Evolutionary conservation across 2,888 invertebrate genomes (phyloP).

Genomic region (Caenorhabditis imperialis): DNA sequence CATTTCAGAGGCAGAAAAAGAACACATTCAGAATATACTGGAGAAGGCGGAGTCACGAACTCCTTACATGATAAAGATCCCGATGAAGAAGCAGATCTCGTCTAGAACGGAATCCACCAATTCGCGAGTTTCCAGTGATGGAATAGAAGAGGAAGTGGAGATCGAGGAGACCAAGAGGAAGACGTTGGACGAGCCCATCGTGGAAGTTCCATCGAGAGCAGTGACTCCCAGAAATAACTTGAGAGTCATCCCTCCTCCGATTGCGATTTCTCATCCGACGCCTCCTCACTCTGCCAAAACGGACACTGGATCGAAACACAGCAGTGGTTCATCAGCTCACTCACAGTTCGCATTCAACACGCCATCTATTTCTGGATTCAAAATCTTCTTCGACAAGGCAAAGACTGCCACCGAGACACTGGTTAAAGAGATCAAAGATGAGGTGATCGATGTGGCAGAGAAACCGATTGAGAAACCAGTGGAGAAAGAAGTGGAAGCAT

Average conservation of each 20-base stretch:
- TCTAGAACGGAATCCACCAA: conserved; percentile 54
- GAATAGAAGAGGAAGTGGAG: conserved; percentile 48
- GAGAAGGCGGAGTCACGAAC: conserved; percentile 65
- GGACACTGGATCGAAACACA: conserved; percentile 36
- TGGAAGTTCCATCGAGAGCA: conserved; percentile 35
- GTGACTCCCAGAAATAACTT: conserved; percentile 45
- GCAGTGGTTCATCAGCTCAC: conserved; percentile 45
- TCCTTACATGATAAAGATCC: conserved; percentile 57
- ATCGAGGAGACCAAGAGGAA: conserved; percentile 33
- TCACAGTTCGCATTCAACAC: conserved; percentile 48
- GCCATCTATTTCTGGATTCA: conserved; percentile 47
- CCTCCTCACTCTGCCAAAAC: conserved; percentile 50
- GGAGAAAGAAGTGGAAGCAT: background rate
- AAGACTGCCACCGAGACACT: conserved; percentile 48
- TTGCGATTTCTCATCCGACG: conserved; percentile 48
- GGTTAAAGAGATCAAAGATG: conserved; percentile 48
- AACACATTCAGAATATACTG: conserved; percentile 71
- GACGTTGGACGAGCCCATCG: conserved; percentile 32
- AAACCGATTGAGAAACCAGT: conserved; percentile 1
- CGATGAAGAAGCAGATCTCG: conserved; percentile 46
- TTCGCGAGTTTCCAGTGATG: conserved; percentile 50
- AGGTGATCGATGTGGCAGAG: conserved; percentile 15
- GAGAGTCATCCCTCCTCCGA: conserved; percentile 53
- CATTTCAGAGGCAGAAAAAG: conserved; percentile 67
- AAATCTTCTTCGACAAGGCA: conserved; percentile 54